phyloP scores from a whole-genome alignment of 2,888 invertebrate genomes.

The Meiosimyza decipiens region DNA sequence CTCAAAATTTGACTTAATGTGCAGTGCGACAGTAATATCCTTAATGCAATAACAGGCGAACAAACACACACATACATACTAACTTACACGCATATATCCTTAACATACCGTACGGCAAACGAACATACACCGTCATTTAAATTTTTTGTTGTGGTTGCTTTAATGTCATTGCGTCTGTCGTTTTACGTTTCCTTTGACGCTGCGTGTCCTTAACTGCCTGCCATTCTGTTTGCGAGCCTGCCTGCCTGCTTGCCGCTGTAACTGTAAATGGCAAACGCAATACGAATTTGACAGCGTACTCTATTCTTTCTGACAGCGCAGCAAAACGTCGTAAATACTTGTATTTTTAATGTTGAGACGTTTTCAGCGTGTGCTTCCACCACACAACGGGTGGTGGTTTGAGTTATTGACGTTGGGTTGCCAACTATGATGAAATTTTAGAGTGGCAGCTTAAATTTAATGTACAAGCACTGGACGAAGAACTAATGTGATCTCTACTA shows the following conservation, averaged over 20 bases:
- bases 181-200: neutral
- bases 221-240: neutral
- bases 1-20: conserved; percentile 29
- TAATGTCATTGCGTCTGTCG: conserved; percentile 16
- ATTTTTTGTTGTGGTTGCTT: conserved; percentile 9
- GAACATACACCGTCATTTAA: conserved; percentile 6
- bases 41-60: conserved; percentile 6
- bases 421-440: too few species aligned
- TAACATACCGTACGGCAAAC: neutral
- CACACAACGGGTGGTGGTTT: neutral
- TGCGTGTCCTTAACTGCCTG: neutral
- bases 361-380: neutral
- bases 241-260: conserved; percentile 9
- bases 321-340: conserved; percentile 25
- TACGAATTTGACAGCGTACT: conserved; percentile 22
- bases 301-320: conserved; percentile 17
- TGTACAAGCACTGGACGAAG: too few species aligned
- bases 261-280: conserved; percentile 26
- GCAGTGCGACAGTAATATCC: conserved; percentile 20
- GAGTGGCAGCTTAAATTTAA: too few species aligned
- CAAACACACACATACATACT: too few species aligned
- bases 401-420: neutral
- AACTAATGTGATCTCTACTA: too few species aligned
- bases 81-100: neutral
- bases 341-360: conserved; percentile 14